Evolutionary conservation across 2,797 vertebrate genomes (phyloP), one percentile per base, ranked within the genome.

Genomic region (Carduelis carduelis): DNA sequence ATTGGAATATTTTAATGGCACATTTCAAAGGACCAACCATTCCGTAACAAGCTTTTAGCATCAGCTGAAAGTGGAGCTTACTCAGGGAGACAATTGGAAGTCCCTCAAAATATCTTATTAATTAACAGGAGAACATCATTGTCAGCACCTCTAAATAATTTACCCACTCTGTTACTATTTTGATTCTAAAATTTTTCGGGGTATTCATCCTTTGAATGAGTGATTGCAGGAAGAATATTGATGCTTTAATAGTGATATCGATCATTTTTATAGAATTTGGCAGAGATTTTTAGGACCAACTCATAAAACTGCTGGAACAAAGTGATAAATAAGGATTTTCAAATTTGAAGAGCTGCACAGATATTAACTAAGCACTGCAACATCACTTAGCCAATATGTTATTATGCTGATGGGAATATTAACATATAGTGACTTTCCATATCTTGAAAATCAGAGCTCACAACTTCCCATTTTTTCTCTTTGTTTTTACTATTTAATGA

Each of bases 61-160:
- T 92, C 69, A 74, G 14, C 66, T 90, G 72, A 79, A 89, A 91
- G 56, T 64, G 23, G n/a, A 57, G 17, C 12, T 81, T 86, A 65
- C 18, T 78, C 32, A 60, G 28, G 22, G 18, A 78, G 46, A 57
- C 75, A 89, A 86, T 72, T 92, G 88, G 52, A 88, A 55, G 39
- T 91, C 89, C 70, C 78, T 65, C 87, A 69, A 91, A 77, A 47
- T n/a, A 93, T 69, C 90, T 93, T 91, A 95, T 78, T 95, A 95
- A 97, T 96, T 96, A 96, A 94, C 72, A 94, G 72, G 30, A 97
- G 66, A 77, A 86, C 79, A 89, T 92, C 60, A 93, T 65, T 55
- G 34, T 81, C 83, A 95, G 63, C n/a, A 20, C 87, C 60, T 91
- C 61, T 95, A 95, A 93, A 88, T 90, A 95, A 96, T 90, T 66